Evolutionary conservation across 2,888 invertebrate species (phyloP).

Genomic region (Lypha dubia): DNA sequence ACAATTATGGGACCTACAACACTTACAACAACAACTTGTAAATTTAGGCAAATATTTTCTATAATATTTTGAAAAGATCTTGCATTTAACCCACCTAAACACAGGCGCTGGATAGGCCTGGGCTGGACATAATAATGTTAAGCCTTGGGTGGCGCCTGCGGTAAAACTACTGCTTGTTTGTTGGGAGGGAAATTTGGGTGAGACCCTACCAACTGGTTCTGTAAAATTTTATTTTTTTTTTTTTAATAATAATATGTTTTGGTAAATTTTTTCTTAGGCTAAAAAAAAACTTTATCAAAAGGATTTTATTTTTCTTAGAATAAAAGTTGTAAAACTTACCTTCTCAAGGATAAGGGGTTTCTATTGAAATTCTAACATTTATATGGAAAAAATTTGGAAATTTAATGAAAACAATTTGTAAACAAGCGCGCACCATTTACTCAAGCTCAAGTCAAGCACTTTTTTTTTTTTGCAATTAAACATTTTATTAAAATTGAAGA

Average conservation of each 20-base stretch:
- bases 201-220: constrained; percentile 90
- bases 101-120: constrained; percentile 89
- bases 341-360: constrained; percentile 73
- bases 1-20: no score
- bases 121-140: constrained; percentile 87
- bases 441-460: constrained; percentile 81
- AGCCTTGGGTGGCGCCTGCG: constrained; percentile 84
- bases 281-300: background rate
- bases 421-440: constrained; percentile 75
- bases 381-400: constrained; percentile 11
- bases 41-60: no score
- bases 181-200: constrained; percentile 88
- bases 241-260: no score
- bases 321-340: constrained; percentile 77
- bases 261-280: constrained; percentile 14
- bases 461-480: constrained; percentile 49
- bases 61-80: background rate
- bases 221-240: constrained; percentile 77
- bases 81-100: constrained; percentile 84
- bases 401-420: constrained; percentile 38
- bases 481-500: constrained; percentile 60
- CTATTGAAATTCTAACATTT: constrained; percentile 33
- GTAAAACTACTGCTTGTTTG: constrained; percentile 87
- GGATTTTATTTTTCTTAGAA: constrained; percentile 46
- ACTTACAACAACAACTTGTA: no score